Evolutionary conservation across 2,888 invertebrate genomes (phyloP).

Genomic region (Drosophila flavopinicola): DNA sequence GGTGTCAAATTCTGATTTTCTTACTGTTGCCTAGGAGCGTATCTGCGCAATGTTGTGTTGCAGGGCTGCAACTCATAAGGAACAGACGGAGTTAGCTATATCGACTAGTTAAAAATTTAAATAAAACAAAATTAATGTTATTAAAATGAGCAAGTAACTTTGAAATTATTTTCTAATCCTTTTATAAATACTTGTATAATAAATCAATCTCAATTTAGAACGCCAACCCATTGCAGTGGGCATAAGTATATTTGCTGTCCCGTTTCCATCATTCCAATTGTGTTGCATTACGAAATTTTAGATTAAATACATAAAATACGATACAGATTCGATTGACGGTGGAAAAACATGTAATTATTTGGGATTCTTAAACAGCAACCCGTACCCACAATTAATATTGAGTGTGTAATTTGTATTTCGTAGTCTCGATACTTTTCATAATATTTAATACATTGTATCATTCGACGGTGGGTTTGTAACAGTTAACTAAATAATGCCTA

Average conservation of each 20-base stretch:
- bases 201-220: too few relatives aligned
- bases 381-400: slow-evolving; percentile 6
- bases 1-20: too few relatives aligned
- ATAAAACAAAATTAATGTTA: too few relatives aligned
- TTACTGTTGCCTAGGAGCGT: too few relatives aligned
- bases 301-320: slow-evolving; percentile 4
- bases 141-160: too few relatives aligned
- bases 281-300: background rate
- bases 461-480: slow-evolving; percentile 29
- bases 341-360: slow-evolving; percentile 43
- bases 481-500: slow-evolving; percentile 2
- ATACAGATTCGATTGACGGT: slow-evolving; percentile 17
- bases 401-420: slow-evolving; percentile 9
- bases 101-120: too few relatives aligned
- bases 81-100: too few relatives aligned
- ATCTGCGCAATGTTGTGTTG: too few relatives aligned
- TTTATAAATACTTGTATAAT: too few relatives aligned
- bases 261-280: slow-evolving; percentile 31
- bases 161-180: too few relatives aligned
- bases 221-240: too few relatives aligned
- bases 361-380: slow-evolving; percentile 28
- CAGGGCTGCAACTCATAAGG: too few relatives aligned
- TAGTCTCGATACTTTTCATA: background rate
- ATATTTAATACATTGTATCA: slow-evolving; percentile 7
- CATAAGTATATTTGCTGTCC: slow-evolving; percentile 20